Percentiles rank a stretch among this genome's conserved stretches.
Evolutionary conservation across 2,797 vertebrate species (phyloP).

Genomic region (Enteromius treurensis): DNA sequence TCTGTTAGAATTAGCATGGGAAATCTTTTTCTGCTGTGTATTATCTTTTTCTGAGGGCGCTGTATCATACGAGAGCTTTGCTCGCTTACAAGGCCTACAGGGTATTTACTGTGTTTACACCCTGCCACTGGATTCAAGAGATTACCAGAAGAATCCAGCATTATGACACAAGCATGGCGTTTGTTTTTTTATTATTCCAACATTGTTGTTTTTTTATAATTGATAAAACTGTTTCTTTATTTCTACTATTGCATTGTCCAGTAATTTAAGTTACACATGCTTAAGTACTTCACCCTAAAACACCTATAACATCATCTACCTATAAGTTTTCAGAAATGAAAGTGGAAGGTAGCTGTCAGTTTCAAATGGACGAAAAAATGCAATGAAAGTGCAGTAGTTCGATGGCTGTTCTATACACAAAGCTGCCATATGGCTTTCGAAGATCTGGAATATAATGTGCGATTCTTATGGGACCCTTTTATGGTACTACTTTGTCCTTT

Average conservation of each 20-base stretch:
- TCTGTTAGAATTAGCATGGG: constrained; percentile 71
- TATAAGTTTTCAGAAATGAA: not conserved
- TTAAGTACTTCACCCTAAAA: not conserved
- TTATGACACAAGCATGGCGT: constrained; percentile 42
- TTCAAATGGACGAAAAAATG: not conserved
- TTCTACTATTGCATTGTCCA: not conserved
- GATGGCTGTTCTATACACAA: not conserved
- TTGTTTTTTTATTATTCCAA: not conserved
- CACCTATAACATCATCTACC: not conserved
- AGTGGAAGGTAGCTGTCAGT: not conserved
- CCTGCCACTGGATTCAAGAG: constrained; percentile 43
- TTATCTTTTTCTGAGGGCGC: constrained; percentile 73
- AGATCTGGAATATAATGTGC: not conserved
- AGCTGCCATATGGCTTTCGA: not conserved
- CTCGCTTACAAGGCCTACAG: constrained; percentile 57
- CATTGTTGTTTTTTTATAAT: not conserved
- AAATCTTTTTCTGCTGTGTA: constrained; percentile 76
- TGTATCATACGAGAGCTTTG: constrained; percentile 64
- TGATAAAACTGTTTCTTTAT: not conserved
- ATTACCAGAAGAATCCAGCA: constrained; percentile 50
- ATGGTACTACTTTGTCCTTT: not conserved
- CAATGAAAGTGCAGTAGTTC: not conserved
- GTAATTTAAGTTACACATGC: not conserved
- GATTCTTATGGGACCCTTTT: not conserved
- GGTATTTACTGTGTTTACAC: constrained; percentile 46